Base-by-base conservation (phyloP, 2,113 vertebrate species). In the Gymnogyps californianus region DNA sequence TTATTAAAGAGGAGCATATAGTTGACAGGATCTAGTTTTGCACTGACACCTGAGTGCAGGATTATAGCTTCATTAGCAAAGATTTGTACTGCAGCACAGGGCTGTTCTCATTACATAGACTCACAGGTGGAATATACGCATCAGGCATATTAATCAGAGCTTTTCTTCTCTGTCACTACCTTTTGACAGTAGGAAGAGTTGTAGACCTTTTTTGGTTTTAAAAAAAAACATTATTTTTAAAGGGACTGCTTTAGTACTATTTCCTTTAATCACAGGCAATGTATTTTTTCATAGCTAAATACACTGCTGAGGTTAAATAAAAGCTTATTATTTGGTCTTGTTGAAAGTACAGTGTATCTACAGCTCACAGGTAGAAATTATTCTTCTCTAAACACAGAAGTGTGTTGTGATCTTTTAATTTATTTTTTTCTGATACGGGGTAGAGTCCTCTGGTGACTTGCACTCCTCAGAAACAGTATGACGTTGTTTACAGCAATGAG, bases 11-110 rank as follows among this genome's bases (percentile, higher is more conserved):
- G 46, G 46, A 91, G 42, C 40, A 24, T 95, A 58, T 49, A 84
- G 54, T 65, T 89, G 80, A 46, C 74, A 83, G 54, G 46, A 81
- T 90, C 44, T 61, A 67, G 69, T 83, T 88, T 82, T 92, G 65
- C 24, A 36, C 55, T 92, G 93, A 64, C 71, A 59, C 74, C 77
- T 52, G 65, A 72, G n/a, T 40, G 18, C 49, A 62, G 51, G 70
- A 92, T 97, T 86, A 91, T 38, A 89, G 42, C 87, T 90, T 95
- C 74, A 92, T 96, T 92, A 80, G 62, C 90, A 44, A 89, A 91
- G 87, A 94, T 88, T 83, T 90, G 61, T 90, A 65, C 74, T 96
- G 67, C 82, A 87, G 18, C 57, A 58, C 34, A 36, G 32, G 7
- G 25, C 19, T 71, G 62, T 52, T 89, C 87, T 83, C 21, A 25